Conservation (phyloP, 2,113 vertebrate species). For the Speoplatyrhinus poulsoni region DNA sequence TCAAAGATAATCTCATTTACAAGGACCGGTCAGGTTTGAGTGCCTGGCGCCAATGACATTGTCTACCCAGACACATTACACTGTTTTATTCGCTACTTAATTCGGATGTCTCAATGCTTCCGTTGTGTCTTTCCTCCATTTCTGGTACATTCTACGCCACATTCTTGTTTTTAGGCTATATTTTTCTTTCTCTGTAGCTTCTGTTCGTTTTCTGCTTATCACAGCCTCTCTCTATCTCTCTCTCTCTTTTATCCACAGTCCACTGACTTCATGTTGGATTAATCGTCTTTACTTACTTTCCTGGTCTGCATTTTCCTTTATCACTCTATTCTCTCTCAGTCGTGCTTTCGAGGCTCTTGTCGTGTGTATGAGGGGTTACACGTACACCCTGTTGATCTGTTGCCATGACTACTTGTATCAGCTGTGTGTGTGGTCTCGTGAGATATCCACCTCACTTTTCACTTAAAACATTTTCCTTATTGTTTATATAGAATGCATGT, state of each 20-base stretch:
- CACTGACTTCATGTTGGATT: not conserved
- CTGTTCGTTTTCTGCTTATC: not conserved
- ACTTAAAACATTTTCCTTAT: too few species aligned
- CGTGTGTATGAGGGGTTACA: not conserved
- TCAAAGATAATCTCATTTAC: slow-evolving; percentile 20
- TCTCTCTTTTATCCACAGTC: not conserved
- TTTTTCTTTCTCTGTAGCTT: not conserved
- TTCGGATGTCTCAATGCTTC: not conserved
- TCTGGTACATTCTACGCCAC: too few species aligned
- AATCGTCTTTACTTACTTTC: too few species aligned
- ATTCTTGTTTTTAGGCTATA: too few species aligned
- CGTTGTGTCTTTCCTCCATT: not conserved
- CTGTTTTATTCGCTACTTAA: not conserved
- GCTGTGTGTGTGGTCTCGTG: too few species aligned
- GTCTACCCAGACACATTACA: not conserved
- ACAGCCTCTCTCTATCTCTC: not conserved
- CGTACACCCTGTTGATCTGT: too few species aligned
- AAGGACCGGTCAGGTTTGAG: not conserved
- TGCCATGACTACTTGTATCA: too few species aligned
- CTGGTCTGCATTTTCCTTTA: too few species aligned
- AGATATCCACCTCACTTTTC: too few species aligned
- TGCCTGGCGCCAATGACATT: not conserved
- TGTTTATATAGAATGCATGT: too few species aligned
- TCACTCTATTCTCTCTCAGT: not conserved
- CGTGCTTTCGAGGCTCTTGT: not conserved